Percentiles rank a stretch among this genome's conserved stretches.
Conservation (phyloP, 2,888 invertebrate species). For the Ecdyonurus torrentis region DNA sequence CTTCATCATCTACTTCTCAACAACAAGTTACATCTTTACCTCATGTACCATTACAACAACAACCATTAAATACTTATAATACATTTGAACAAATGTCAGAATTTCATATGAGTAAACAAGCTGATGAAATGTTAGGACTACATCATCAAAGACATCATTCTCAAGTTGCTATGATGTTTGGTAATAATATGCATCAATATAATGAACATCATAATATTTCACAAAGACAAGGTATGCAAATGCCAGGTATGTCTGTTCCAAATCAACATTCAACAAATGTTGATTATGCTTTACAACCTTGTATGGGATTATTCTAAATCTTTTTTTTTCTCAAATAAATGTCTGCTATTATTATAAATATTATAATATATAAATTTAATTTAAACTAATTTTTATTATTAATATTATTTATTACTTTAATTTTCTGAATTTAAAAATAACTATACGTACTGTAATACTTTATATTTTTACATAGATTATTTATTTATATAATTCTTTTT, state of each 20-base stretch:
- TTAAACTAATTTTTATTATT: too few relatives aligned
- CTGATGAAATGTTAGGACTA: neutral
- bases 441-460: too few relatives aligned
- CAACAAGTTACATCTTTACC: too few relatives aligned
- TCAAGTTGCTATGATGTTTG: neutral
- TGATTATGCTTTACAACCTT: neutral
- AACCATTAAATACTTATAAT: neutral
- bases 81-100: neutral
- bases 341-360: too few relatives aligned
- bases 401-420: too few relatives aligned
- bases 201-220: neutral
- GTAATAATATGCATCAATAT: neutral
- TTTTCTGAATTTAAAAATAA: too few relatives aligned
- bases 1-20: too few relatives aligned
- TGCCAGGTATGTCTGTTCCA: neutral
- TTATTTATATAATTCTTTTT: too few relatives aligned
- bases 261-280: neutral
- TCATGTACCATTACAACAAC: too few relatives aligned
- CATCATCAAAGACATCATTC: neutral
- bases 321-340: too few relatives aligned
- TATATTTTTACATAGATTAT: too few relatives aligned
- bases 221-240: neutral
- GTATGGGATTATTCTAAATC: neutral
- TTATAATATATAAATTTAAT: too few relatives aligned
- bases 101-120: neutral